Base-by-base conservation (phyloP, 2,113 vertebrate genomes). In the Miniopterus natalensis region DNA sequence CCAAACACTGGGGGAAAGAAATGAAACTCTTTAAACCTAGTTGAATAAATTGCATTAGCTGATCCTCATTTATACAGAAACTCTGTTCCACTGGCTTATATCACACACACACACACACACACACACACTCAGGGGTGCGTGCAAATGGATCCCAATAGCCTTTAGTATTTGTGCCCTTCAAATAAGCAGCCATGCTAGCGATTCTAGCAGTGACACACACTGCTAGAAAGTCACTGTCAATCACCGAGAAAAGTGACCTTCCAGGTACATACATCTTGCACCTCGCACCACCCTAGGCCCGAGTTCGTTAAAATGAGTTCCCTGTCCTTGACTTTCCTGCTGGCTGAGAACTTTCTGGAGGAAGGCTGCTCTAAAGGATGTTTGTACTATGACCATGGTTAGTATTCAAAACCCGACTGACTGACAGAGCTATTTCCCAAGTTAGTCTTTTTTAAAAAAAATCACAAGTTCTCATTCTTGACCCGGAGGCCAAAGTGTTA, bases 401-500 rank as follows among this genome's bases (percentile, higher is more conserved):
- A 87, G 94, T 96, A 96, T 96, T 96, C 92, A 88, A 29, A 94
- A 94, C 63, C 4, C 6, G 68, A 78, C 12, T 87, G 87, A 90
- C 55, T 92, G 95, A 85, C 87, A 90, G 68, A 21, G 57, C 29
- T 17, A 14, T 21, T 95, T 95, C 92, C 80, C 87, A 70, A 71
- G 87, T 92, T 85, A 78, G 12, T 87, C 92, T 93, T 81, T 59
- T 79, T 92, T 92, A 18, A 53, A 63, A 92, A 36, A 36, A 36
- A 36, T 36, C 77, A 78, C 21, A 40, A 78, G 29, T 96, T 95
- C 71, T 95, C 42, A 73, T 95, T 97, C 80, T 53, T 95, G 94
- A 97, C 96, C 87, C 88, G 78, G 89, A 95, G 94, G 90, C 42
- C 78, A 74, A 70, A 63, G 42, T 65, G 71, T 63, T 93, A 96